Percentiles rank a stretch among this genome's conserved stretches.
Conservation (phyloP, 1,140 invertebrate species). For the Cataglyphis hispanica region DNA sequence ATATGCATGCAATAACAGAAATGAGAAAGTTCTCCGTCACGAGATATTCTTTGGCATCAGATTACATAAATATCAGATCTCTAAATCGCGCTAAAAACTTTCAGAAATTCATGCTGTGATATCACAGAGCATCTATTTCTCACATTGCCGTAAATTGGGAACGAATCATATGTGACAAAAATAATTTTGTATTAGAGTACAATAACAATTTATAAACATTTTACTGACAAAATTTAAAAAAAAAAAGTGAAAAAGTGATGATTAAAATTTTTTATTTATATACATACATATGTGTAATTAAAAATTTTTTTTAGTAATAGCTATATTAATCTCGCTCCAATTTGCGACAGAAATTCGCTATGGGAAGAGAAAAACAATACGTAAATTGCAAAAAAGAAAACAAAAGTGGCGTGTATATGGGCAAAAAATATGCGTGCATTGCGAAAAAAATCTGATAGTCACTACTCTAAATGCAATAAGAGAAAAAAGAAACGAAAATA, state of each 20-base stretch:
- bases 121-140: neutral
- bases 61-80: constrained; percentile 5
- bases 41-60: constrained; percentile 17
- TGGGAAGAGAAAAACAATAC: neutral
- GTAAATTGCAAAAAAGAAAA: constrained; percentile 34
- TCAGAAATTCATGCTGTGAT: neutral
- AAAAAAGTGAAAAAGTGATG: neutral
- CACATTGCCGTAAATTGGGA: neutral
- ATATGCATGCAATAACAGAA: constrained; percentile 77
- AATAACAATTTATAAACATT: neutral
- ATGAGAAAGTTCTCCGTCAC: constrained; percentile 59
- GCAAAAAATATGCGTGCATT: constrained; percentile 68
- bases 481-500: constrained; percentile 82
- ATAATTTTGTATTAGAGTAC: neutral
- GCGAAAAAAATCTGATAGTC: constrained; percentile 30
- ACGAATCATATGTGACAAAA: neutral
- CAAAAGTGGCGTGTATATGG: constrained; percentile 67
- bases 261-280: constrained; percentile 1
- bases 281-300: neutral
- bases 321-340: neutral
- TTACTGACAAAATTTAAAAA: neutral
- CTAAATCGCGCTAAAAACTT: neutral
- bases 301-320: neutral
- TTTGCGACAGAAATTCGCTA: constrained; percentile 34
- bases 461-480: constrained; percentile 69